A percentile compares a stretch with the other conserved stretches of the same genome.
Conservation (phyloP, 2,888 invertebrate species). For the Shargacucullia verbasci region DNA sequence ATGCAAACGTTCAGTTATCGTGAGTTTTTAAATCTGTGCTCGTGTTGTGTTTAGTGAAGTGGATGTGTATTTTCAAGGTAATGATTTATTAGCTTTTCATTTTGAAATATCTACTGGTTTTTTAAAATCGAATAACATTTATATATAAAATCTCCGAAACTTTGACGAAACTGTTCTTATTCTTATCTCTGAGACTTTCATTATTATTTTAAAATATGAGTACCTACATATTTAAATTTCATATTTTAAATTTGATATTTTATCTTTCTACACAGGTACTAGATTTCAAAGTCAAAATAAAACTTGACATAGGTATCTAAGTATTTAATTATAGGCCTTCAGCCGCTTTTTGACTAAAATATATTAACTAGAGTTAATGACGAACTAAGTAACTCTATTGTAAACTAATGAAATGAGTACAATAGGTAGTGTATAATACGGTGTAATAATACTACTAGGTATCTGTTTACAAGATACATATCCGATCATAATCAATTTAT, state of each 20-base stretch:
- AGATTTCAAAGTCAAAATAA: background rate
- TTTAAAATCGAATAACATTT: no score
- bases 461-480: constrained; percentile 18
- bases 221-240: no score
- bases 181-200: no score
- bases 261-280: no score
- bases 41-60: constrained; percentile 45
- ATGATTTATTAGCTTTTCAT: constrained; percentile 11
- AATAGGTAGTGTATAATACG: no score
- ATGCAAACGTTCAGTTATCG: constrained; percentile 38
- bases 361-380: constrained; percentile 31
- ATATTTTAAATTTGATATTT: no score
- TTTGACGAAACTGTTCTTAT: no score
- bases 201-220: no score
- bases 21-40: constrained; percentile 42
- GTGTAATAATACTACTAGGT: constrained; percentile 14
- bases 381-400: constrained; percentile 36
- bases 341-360: constrained; percentile 28
- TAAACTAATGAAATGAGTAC: constrained; percentile 33
- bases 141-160: no score
- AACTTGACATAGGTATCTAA: no score
- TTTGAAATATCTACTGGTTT: background rate
- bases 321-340: no score
- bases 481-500: background rate
- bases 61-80: constrained; percentile 48